phyloP scores from a whole-genome alignment of 2,113 vertebrate species.

The Calyptommatus sinebrachiatus region DNA sequence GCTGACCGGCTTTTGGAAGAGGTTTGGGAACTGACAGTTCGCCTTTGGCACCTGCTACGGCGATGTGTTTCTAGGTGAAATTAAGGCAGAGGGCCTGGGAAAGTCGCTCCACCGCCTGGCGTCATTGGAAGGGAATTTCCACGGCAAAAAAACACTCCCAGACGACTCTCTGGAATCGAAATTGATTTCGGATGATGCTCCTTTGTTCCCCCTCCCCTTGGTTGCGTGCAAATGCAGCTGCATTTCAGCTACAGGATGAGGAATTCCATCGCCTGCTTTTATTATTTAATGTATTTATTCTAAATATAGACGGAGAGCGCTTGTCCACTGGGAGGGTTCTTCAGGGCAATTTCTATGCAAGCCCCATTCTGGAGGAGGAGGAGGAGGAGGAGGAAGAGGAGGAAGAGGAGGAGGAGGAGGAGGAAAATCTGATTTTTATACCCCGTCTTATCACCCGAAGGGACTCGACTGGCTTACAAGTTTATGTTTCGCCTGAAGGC shows the following conservation, averaged over 20 bases:
- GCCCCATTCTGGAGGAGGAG: not conserved
- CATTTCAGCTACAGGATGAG: not conserved
- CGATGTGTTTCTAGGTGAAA: not conserved
- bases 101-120: not conserved
- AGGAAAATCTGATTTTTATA: no score
- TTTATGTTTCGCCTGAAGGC: no score
- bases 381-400: no score
- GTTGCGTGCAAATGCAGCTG: not conserved
- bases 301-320: slow-evolving; percentile 9
- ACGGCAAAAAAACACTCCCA: not conserved
- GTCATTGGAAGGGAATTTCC: not conserved
- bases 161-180: not conserved
- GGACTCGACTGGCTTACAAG: no score
- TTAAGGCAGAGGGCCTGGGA: not conserved
- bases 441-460: no score
- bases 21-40: not conserved
- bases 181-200: not conserved
- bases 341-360: not conserved
- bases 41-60: not conserved
- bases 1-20: not conserved
- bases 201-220: not conserved
- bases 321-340: not conserved
- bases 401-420: no score
- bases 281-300: slow-evolving; percentile 25
- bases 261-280: not conserved